Conservation (phyloP, 2,113 vertebrate genomes). For the Zootoca vivipara region DNA sequence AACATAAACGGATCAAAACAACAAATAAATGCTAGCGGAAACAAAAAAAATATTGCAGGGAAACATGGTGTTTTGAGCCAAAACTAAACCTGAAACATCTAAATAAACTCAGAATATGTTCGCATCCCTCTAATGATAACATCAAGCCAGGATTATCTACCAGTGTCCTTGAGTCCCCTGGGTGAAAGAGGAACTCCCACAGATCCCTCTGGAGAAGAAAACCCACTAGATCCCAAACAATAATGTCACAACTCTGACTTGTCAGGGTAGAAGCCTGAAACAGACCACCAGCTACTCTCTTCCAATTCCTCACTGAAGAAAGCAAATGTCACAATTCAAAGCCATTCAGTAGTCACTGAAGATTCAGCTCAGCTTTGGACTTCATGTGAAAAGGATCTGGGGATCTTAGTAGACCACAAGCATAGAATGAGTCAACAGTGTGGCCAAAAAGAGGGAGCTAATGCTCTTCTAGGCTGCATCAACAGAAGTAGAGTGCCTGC, state of each 20-base stretch:
- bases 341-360: not conserved
- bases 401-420: too few species aligned
- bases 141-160: not conserved
- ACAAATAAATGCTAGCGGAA: not conserved
- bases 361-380: not conserved
- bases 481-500: too few species aligned
- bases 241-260: too few species aligned
- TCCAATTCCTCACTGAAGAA: not conserved
- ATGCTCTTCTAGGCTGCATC: too few species aligned
- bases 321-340: not conserved
- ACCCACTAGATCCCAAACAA: not conserved
- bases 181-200: not conserved
- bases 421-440: too few species aligned
- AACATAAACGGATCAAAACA: conserved; percentile 6
- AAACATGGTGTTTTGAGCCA: not conserved
- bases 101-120: not conserved
- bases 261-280: not conserved
- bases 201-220: not conserved
- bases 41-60: conserved; percentile 1
- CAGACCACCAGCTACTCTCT: not conserved
- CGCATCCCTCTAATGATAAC: not conserved
- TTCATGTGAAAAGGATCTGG: not conserved
- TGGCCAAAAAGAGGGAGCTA: too few species aligned
- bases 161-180: not conserved
- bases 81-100: not conserved